Percentiles rank a stretch among this genome's conserved stretches.
Evolutionary conservation across 2,113 vertebrate species (phyloP).

Genomic region (Ondatra zibethicus): DNA sequence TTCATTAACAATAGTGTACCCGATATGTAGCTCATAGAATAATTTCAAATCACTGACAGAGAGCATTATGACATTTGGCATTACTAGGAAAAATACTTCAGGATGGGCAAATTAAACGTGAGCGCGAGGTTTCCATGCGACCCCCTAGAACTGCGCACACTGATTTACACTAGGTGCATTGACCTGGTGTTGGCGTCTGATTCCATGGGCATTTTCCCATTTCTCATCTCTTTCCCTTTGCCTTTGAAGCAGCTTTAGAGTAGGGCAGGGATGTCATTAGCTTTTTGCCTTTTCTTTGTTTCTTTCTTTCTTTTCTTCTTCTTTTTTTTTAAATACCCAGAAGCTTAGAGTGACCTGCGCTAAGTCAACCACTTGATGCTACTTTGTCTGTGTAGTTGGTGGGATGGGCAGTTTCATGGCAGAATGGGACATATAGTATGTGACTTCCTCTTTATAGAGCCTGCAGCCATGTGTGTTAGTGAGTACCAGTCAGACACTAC

Average conservation of each 20-base stretch:
- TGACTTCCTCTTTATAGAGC: neutral
- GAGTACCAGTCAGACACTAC: neutral
- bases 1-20: slow-evolving; percentile 94
- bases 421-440: neutral
- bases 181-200: slow-evolving; percentile 78
- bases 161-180: slow-evolving; percentile 83
- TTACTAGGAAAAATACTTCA: slow-evolving; percentile 87
- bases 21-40: slow-evolving; percentile 88
- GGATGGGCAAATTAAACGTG: slow-evolving; percentile 89
- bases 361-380: neutral
- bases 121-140: slow-evolving; percentile 84
- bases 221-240: slow-evolving; percentile 78
- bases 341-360: neutral
- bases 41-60: slow-evolving; percentile 92
- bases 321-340: neutral
- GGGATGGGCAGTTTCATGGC: neutral
- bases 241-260: slow-evolving; percentile 70
- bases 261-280: neutral
- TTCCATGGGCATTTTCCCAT: slow-evolving; percentile 78
- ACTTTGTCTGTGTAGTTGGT: neutral
- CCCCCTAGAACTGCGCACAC: slow-evolving; percentile 73
- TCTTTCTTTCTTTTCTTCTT: slow-evolving; percentile 7
- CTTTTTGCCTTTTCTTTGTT: neutral
- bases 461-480: neutral
- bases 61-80: slow-evolving; percentile 89